phyloP scores from a whole-genome alignment of 2,888 invertebrate species.

The Xestia c-nigrum region DNA sequence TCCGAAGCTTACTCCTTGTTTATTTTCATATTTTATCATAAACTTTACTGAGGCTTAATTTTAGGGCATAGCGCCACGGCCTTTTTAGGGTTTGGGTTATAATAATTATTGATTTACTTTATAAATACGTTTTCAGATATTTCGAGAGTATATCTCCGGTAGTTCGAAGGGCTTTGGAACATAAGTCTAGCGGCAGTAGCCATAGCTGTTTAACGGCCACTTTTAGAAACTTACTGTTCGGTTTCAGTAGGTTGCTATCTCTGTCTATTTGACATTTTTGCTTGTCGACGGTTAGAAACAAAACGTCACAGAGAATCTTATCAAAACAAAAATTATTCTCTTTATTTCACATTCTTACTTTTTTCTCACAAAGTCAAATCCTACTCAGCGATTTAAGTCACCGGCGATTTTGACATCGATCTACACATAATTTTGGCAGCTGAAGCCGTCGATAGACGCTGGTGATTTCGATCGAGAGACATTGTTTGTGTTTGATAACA shows the following conservation, averaged over 20 bases:
- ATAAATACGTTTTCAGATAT: slow-evolving; percentile 31
- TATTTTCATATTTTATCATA: background rate
- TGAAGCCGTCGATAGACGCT: background rate
- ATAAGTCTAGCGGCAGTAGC: background rate
- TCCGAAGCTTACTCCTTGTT: background rate
- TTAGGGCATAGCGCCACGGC: background rate
- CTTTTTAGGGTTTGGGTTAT: background rate
- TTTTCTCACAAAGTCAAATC: background rate
- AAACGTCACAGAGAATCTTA: background rate
- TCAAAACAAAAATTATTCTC: background rate
- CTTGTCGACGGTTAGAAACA: no score
- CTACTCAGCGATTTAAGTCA: background rate
- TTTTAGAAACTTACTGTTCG: no score
- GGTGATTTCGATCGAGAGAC: background rate
- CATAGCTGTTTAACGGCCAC: background rate
- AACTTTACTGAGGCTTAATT: background rate
- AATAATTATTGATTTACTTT: slow-evolving; percentile 29
- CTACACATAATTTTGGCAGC: background rate
- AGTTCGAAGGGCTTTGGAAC: background rate
- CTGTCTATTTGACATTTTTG: no score
- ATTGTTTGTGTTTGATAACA: background rate
- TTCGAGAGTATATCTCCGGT: background rate
- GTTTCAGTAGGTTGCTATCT: no score
- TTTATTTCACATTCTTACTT: background rate
- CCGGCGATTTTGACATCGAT: background rate